Base-by-base conservation (phyloP, 64 coral and sea anemone species). In the Montipora cactus region DNA sequence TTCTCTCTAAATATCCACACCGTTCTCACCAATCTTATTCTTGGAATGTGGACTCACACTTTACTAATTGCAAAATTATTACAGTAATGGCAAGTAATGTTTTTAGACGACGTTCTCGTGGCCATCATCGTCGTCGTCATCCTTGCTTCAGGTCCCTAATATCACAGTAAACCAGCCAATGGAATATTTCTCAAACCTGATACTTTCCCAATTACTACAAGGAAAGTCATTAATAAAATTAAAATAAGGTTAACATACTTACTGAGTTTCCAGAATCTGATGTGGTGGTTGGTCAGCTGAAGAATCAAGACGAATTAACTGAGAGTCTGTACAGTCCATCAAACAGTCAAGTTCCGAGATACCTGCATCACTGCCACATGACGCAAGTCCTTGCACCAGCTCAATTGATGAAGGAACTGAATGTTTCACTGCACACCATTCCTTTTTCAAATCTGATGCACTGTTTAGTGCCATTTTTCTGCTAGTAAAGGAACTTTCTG, bases 321-420 rank as follows among this genome's bases (percentile, higher is more conserved):
- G 92, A 37, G 92, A 93, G 72, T 93, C 92, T 72, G 92, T 88
- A 50, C 92, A 93, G 16, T 93, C 84, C 75, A 88, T 93, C 19
- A 88, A 0, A 73, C 64, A 88, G 16, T 80, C 92, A 44, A 88
- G 76, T 72, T 86, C 82, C 46, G 50, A 19, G 19, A 72, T 50
- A 19, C 71, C 62, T 3, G 14, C 64, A 68, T 86, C 62, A 51
- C 15, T 69, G n/a, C 45, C 46, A 71, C 18, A 86, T 12, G 47
- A 49, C 9, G 46, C 21, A 59, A 44, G 68, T 14, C 18, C 44
- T 86, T 16, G 44, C 19, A 45, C 45, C 45, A 48, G 44, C 19
- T 86, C 46, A n/a, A 4, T 14, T 49, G 82, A 50, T 49, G 18
- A 49, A 18, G 46, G 14, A 78, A 16, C 45, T 71, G 68, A 71